These are phyloP conservation scores for Athetis lepigone DNA, from an alignment of 2,888 invertebrate species.

Conservation along the genomic window DNA sequence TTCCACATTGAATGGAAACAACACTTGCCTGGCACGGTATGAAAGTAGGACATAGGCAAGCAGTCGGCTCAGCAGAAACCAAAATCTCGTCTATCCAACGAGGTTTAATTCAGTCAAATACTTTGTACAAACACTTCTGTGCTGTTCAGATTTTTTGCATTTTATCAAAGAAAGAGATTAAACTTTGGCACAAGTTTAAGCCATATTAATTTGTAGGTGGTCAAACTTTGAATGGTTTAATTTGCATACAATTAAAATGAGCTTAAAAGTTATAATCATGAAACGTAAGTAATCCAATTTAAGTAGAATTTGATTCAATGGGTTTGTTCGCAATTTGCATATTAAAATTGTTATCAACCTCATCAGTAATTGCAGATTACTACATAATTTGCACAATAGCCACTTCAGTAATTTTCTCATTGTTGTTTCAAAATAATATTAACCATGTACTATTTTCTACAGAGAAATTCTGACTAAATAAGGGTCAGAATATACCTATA, in stretches of 20 bases:
- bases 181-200: conserved; percentile 9
- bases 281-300: conserved; percentile 30
- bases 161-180: conserved; percentile 17
- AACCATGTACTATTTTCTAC: no score
- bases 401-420: not conserved
- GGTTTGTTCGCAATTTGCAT: conserved; percentile 9
- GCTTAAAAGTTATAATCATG: conserved; percentile 35
- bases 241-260: conserved; percentile 54
- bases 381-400: not conserved
- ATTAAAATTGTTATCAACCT: not conserved
- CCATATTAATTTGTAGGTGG: conserved; percentile 34
- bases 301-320: conserved; percentile 21
- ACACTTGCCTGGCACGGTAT: no score
- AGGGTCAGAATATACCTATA: no score
- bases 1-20: no score
- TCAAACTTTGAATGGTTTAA: conserved; percentile 24
- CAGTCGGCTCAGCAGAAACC: no score
- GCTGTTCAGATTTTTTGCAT: conserved; percentile 11
- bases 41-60: no score
- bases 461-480: no score
- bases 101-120: no score
- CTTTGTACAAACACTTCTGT: conserved; percentile 1
- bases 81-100: no score
- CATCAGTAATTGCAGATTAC: not conserved
- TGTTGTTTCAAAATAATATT: no score